A percentile compares a stretch with the other conserved stretches of the same genome.
Conservation (phyloP, 1,140 invertebrate species). For the Nomia melanderi region DNA sequence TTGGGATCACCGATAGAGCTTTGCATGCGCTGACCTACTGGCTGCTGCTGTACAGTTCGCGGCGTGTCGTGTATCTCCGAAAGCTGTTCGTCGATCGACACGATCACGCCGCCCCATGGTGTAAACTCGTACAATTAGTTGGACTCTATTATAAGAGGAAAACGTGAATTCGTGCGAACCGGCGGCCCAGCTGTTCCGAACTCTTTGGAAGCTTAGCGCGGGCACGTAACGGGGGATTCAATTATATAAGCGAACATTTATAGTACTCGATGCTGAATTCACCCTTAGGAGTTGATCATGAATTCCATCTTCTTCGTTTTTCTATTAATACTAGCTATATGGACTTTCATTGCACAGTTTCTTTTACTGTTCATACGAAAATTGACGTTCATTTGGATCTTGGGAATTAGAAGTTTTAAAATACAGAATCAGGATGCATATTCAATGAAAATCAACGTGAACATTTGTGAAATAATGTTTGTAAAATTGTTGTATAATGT, state of each 20-base stretch:
- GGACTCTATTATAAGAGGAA: slow-evolving; percentile 11
- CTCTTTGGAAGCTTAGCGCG: background rate
- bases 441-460: too few species aligned
- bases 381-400: too few species aligned
- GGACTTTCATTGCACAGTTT: too few species aligned
- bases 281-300: too few species aligned
- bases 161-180: slow-evolving; percentile 5
- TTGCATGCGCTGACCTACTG: slow-evolving; percentile 45
- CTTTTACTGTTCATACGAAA: too few species aligned
- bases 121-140: slow-evolving; percentile 43
- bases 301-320: too few species aligned
- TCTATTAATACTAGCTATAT: too few species aligned
- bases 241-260: background rate
- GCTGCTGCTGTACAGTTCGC: slow-evolving; percentile 40
- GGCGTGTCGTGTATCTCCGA: slow-evolving; percentile 44
- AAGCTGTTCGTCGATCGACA: slow-evolving; percentile 43
- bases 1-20: slow-evolving; percentile 49
- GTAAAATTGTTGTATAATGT: too few species aligned
- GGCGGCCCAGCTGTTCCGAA: background rate
- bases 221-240: background rate
- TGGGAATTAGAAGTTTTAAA: too few species aligned
- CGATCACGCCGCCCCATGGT: slow-evolving; percentile 25
- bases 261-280: too few species aligned
- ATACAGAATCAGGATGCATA: too few species aligned
- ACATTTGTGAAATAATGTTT: too few species aligned